Evolutionary conservation across 2,888 invertebrate species (phyloP).

Genomic region (Gibbula magus): DNA sequence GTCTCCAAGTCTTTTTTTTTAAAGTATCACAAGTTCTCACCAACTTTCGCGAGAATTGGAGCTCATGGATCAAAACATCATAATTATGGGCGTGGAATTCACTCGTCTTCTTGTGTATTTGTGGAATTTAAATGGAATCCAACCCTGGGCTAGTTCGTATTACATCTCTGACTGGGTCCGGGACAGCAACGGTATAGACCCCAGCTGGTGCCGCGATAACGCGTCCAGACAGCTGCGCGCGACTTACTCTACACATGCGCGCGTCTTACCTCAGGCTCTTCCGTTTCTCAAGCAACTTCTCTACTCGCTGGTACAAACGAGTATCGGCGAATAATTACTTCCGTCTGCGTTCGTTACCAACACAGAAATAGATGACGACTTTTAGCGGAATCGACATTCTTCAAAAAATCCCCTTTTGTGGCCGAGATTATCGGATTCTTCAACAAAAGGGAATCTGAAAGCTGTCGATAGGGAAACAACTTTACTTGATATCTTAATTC

Average conservation of each 20-base stretch:
- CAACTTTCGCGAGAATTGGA: background rate
- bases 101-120: constrained; percentile 30
- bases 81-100: constrained; percentile 23
- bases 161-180: constrained; percentile 25
- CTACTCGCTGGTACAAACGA: constrained; percentile 26
- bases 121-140: constrained; percentile 40
- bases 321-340: constrained; percentile 31
- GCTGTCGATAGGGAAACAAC: background rate
- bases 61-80: constrained; percentile 6
- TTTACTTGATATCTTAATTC: constrained; percentile 17
- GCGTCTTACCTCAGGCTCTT: constrained; percentile 25
- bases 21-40: constrained; percentile 14
- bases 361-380: constrained; percentile 25
- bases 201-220: constrained; percentile 44
- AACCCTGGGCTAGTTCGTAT: constrained; percentile 33
- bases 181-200: constrained; percentile 26
- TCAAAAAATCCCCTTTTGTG: background rate
- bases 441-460: background rate
- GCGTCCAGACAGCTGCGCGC: constrained; percentile 42
- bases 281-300: constrained; percentile 25
- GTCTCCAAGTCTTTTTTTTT: no score
- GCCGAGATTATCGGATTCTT: constrained; percentile 1
- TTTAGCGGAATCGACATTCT: background rate
- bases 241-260: constrained; percentile 25
- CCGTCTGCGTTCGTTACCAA: constrained; percentile 25